Conservation (phyloP, 1,140 invertebrate species). For the Eupristina koningsbergeri region DNA sequence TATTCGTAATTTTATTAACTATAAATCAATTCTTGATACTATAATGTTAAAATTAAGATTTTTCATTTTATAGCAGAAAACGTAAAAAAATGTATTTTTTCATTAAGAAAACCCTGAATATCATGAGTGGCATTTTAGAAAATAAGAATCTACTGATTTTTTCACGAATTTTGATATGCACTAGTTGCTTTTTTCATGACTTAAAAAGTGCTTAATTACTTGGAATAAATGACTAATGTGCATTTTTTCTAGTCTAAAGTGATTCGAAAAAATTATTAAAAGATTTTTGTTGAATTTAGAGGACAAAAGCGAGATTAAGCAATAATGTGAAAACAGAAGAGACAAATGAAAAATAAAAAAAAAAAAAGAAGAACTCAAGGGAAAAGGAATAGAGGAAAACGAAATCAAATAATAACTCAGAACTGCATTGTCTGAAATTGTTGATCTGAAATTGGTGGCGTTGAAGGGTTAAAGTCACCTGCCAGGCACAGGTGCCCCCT, state of each 20-base stretch:
- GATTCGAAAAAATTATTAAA: constrained; percentile 11
- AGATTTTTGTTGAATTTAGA: background rate
- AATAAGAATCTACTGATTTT: too few species aligned
- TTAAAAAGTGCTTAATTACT: too few species aligned
- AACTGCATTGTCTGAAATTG: background rate
- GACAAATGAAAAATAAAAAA: background rate
- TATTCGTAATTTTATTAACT: too few species aligned
- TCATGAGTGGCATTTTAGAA: too few species aligned
- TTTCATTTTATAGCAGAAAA: too few species aligned
- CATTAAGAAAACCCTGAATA: too few species aligned
- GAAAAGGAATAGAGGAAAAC: background rate
- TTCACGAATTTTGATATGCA: too few species aligned
- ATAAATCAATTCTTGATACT: too few species aligned
- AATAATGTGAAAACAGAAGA: background rate
- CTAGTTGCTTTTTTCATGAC: too few species aligned
- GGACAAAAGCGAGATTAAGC: background rate
- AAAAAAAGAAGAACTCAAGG: constrained; percentile 3
- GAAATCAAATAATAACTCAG: background rate
- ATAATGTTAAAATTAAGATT: too few species aligned
- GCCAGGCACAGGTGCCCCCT: constrained; percentile 36
- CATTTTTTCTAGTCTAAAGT: background rate
- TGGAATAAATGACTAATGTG: background rate
- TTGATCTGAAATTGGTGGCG: constrained; percentile 10
- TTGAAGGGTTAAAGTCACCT: constrained; percentile 42
- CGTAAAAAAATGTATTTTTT: too few species aligned